Percentiles rank a stretch among this genome's conserved stretches.
These are phyloP conservation scores for Carposina sasakii DNA, from an alignment of 1,140 invertebrate species.

Conservation along the genomic window DNA sequence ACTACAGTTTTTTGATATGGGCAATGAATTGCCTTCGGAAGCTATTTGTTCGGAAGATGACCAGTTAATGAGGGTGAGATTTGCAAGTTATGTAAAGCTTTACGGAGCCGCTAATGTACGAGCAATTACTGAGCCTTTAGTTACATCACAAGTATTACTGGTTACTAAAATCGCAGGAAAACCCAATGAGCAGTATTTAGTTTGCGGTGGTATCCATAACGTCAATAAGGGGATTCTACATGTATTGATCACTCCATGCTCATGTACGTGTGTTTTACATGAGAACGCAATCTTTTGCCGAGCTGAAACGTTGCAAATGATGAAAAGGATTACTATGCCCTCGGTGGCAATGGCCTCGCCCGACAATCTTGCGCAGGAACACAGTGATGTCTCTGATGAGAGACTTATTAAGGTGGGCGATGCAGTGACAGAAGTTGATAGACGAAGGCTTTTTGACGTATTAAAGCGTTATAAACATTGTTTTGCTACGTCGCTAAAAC, in stretches of 20 bases:
- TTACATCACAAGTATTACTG: neutral
- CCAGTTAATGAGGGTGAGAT: neutral
- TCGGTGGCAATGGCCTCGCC: neutral
- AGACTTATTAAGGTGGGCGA: neutral
- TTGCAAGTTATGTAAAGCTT: neutral
- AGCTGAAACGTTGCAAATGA: neutral
- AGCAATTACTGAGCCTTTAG: neutral
- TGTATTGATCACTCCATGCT: neutral
- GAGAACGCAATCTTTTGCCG: neutral
- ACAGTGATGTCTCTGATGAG: neutral
- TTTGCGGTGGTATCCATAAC: neutral
- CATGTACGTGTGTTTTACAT: neutral
- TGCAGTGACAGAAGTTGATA: neutral
- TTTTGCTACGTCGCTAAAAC: conserved; percentile 21
- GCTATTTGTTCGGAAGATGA: no score
- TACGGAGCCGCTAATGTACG: neutral
- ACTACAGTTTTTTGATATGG: neutral
- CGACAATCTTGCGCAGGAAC: neutral
- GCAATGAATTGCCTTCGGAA: no score
- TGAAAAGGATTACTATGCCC: neutral
- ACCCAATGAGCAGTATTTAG: neutral
- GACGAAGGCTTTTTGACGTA: neutral
- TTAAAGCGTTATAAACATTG: conserved; percentile 21
- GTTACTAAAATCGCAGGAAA: neutral
- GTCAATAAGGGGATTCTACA: neutral